Percentiles rank a stretch among this genome's conserved stretches.
Evolutionary conservation across 2,797 vertebrate genomes (phyloP).

Genomic region (Garrulus glandarius): DNA sequence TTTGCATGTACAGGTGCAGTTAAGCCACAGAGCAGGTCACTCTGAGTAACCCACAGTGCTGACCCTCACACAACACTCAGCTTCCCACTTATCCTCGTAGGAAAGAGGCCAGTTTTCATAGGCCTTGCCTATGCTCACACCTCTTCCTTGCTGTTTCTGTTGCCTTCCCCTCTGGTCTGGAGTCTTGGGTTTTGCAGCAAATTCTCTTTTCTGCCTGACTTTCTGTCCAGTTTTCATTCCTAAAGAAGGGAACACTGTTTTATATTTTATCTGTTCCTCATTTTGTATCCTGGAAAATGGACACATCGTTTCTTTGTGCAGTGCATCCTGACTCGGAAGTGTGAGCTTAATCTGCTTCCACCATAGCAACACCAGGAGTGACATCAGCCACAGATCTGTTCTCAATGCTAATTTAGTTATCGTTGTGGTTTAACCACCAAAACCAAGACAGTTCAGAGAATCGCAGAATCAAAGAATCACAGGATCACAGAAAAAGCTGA

Average conservation of each 20-base stretch:
- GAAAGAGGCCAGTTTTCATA: neutral
- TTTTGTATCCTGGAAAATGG: neutral
- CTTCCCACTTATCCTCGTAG: neutral
- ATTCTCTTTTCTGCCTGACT: neutral
- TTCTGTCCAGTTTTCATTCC: neutral
- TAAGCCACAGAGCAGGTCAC: neutral
- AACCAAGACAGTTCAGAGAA: neutral
- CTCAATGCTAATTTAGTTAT: neutral
- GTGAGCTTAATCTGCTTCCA: neutral
- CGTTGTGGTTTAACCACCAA: neutral
- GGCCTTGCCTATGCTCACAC: neutral
- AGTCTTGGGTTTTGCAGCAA: neutral
- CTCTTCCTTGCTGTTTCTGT: neutral
- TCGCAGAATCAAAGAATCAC: neutral
- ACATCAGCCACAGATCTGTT: neutral
- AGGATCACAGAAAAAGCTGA: neutral
- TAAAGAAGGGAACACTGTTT: neutral
- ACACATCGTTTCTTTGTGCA: neutral
- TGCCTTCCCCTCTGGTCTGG: neutral
- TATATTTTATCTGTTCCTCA: neutral
- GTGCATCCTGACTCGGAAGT: neutral
- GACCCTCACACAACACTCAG: neutral
- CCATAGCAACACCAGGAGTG: neutral
- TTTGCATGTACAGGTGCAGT: neutral
- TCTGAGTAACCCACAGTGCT: neutral